Percentiles rank a stretch among this genome's conserved stretches.
phyloP scores from a whole-genome alignment of 2,888 invertebrate species.

The Cordylochernes scorpioides region DNA sequence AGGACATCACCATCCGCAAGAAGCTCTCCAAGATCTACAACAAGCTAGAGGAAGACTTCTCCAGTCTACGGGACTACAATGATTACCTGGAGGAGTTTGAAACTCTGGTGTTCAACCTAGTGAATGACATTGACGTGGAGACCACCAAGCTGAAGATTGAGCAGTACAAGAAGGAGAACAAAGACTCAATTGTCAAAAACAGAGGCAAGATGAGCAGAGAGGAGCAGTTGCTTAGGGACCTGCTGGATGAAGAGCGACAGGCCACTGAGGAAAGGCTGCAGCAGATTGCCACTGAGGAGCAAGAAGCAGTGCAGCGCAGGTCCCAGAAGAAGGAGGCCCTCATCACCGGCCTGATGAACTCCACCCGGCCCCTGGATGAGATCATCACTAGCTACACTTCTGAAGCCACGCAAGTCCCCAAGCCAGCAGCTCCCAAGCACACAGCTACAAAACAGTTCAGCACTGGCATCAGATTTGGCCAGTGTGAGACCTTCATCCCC shows the following conservation, averaged over 20 bases:
- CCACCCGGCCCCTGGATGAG: slow-evolving; percentile 59
- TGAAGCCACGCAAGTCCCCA: too few species aligned
- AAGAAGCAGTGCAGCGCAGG: slow-evolving; percentile 10
- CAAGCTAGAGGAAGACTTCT: slow-evolving; percentile 81
- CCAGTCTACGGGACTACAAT: slow-evolving; percentile 53
- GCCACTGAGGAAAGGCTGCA: slow-evolving; percentile 39
- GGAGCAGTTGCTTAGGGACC: slow-evolving; percentile 58
- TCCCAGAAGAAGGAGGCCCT: slow-evolving; percentile 63
- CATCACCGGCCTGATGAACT: slow-evolving; percentile 82
- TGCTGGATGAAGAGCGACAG: slow-evolving; percentile 39
- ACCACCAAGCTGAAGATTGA: slow-evolving; percentile 69
- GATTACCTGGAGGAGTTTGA: slow-evolving; percentile 90
- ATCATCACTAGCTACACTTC: slow-evolving; percentile 50
- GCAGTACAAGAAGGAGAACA: slow-evolving; percentile 67
- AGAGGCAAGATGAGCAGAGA: slow-evolving; percentile 32
- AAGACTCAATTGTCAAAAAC: slow-evolving; percentile 24
- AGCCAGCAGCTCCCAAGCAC: too few species aligned
- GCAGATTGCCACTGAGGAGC: slow-evolving; percentile 25
- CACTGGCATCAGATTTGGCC: too few species aligned
- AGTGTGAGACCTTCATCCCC: too few species aligned
- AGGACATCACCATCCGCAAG: slow-evolving; percentile 82
- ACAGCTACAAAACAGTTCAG: too few species aligned
- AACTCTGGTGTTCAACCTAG: slow-evolving; percentile 61
- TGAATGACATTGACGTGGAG: slow-evolving; percentile 60
- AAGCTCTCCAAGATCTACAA: slow-evolving; percentile 65